Conservation (phyloP, 1,140 invertebrate genomes). For the Harlomillsia oculata region DNA sequence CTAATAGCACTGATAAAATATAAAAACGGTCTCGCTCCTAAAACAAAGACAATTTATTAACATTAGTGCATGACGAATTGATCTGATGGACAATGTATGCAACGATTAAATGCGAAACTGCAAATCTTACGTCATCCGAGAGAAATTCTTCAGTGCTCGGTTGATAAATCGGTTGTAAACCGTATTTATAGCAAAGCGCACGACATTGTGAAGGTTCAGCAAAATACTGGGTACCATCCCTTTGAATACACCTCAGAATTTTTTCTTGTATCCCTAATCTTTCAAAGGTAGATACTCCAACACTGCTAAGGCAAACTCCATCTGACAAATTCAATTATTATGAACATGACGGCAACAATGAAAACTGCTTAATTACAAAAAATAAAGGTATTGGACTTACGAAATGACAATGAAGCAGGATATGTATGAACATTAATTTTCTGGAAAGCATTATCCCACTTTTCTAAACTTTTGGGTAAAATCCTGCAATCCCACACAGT, state of each 20-base stretch:
- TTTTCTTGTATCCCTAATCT: slow-evolving; percentile 34
- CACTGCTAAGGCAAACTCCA: slow-evolving; percentile 15
- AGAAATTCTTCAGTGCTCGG: too few species aligned
- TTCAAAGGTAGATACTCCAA: slow-evolving; percentile 22
- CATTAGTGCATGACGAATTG: neutral
- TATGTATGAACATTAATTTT: slow-evolving; percentile 59
- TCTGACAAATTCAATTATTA: slow-evolving; percentile 8
- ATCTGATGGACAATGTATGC: neutral
- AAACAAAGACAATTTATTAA: slow-evolving; percentile 6
- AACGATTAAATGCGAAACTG: too few species aligned
- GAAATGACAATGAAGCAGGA: slow-evolving; percentile 65
- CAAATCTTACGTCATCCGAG: too few species aligned
- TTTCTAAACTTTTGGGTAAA: slow-evolving; percentile 45
- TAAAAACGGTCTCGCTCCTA: slow-evolving; percentile 27
- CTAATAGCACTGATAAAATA: slow-evolving; percentile 26
- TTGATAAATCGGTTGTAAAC: slow-evolving; percentile 19
- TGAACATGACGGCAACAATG: neutral
- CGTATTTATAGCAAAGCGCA: slow-evolving; percentile 15
- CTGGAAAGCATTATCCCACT: slow-evolving; percentile 28
- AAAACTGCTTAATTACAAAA: too few species aligned
- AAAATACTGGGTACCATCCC: slow-evolving; percentile 21
- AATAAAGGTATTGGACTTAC: slow-evolving; percentile 42
- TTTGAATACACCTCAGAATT: slow-evolving; percentile 21
- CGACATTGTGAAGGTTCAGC: slow-evolving; percentile 19
- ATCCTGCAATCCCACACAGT: slow-evolving; percentile 40